Base-by-base conservation (phyloP, 2,888 invertebrate genomes). In the Cephus rjabovi region DNA sequence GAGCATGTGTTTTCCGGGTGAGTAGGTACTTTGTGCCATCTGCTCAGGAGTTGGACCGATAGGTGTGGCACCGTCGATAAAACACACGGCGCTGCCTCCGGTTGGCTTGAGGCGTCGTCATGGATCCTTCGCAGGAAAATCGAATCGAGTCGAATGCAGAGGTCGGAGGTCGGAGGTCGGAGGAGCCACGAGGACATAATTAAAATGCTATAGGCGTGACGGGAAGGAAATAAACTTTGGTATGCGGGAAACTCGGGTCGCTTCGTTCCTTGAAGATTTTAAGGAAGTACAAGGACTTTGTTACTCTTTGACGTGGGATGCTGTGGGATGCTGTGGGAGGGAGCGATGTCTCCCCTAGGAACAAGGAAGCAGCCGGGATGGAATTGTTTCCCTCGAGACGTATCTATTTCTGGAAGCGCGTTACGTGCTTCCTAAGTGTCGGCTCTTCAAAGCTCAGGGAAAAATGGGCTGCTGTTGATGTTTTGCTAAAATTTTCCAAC, bases 1-100 rank as follows among this genome's bases (percentile, higher is more conserved):
- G 83, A 87, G 86, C 87, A 86, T 88, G 88, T 88, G 88, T 85
- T 88, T 81, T 79, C 82, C 77, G 79, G 84, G 82, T 84, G 85
- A 86, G 83, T 84, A 84, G 81, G 81, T 85, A 84, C 84, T 83
- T 84, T 79, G 76, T 83, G 81, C 85, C 87, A 87, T 87, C 87
- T 87, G 87, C 83, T 79, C 79, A 74, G 79, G 80, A 82, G 82
- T 85, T 83, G 85, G 84, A 81, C 82, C 81, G 30, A 85, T 85
- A 85, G 85, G 84, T 85, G 85, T 76, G 83, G 85, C 78, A 77
- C 74, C 77, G 80, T 83, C 81, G 81, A 85, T 85, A 85, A 84
- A 84, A 11, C 70, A 33, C 70, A 12, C 70, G 40, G 40, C 40
- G 40, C 40, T 40, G 40, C 40, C 40, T 40, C 40, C 40, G 40